phyloP scores from a whole-genome alignment of 2,797 vertebrate genomes.

The Sebastes umbrosus region DNA sequence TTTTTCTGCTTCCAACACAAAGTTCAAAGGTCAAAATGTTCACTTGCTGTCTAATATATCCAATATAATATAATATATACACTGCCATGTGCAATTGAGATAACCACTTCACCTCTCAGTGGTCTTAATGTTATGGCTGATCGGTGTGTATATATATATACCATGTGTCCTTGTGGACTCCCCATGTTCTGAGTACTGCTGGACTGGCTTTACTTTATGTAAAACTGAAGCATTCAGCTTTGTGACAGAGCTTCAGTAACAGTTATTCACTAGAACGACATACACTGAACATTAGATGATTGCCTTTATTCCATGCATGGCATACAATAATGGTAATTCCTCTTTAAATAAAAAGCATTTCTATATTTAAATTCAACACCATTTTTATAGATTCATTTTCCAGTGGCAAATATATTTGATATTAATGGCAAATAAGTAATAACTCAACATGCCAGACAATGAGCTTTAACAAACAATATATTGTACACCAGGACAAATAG shows the following conservation, averaged over 20 bases:
- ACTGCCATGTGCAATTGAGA: too few species aligned
- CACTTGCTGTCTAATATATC: too few species aligned
- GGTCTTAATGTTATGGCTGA: too few species aligned
- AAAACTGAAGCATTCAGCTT: background rate
- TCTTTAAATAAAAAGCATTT: slow-evolving; percentile 63
- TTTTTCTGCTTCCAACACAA: too few species aligned
- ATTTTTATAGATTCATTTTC: slow-evolving; percentile 19
- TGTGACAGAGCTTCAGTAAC: background rate
- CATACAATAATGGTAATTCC: slow-evolving; percentile 49
- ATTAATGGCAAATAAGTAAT: slow-evolving; percentile 31
- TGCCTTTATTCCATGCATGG: slow-evolving; percentile 67
- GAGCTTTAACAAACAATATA: background rate
- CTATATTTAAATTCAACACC: slow-evolving; percentile 24
- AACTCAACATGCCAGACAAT: background rate
- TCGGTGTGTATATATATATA: too few species aligned
- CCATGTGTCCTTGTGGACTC: too few species aligned
- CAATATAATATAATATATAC: too few species aligned
- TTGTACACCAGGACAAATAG: background rate
- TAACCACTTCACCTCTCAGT: too few species aligned
- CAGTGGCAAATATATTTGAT: slow-evolving; percentile 38
- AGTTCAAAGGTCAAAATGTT: too few species aligned
- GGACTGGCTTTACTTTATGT: too few species aligned
- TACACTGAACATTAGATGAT: background rate
- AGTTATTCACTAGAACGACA: background rate
- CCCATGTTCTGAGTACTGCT: too few species aligned